Conservation (phyloP, 1,140 invertebrate genomes). For the Bombus waltoni region DNA sequence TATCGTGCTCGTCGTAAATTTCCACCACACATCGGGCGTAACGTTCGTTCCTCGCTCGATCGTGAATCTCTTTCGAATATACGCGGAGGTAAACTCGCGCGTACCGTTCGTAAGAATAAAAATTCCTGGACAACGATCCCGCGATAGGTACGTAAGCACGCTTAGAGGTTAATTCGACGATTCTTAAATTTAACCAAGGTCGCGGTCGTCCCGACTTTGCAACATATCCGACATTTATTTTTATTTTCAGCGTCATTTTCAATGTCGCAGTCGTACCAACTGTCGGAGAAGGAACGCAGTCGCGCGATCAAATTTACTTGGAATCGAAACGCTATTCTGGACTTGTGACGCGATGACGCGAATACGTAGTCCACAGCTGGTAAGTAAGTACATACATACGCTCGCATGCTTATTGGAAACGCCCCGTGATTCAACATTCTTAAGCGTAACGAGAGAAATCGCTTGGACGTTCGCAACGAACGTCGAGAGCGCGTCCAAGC, state of each 20-base stretch:
- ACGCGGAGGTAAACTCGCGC: neutral
- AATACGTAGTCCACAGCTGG: neutral
- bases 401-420: too few relatives aligned
- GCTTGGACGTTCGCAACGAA: neutral
- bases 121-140: neutral
- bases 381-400: neutral
- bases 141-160: too few relatives aligned
- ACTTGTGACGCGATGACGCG: neutral
- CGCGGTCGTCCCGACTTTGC: neutral
- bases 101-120: neutral
- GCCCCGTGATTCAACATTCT: too few relatives aligned
- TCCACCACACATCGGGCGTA: neutral
- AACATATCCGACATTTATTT: slow-evolving; percentile 12
- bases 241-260: slow-evolving; percentile 6
- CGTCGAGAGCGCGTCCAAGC: neutral
- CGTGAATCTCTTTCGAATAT: neutral
- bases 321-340: slow-evolving; percentile 30
- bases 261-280: neutral
- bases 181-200: slow-evolving; percentile 36
- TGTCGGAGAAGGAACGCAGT: neutral
- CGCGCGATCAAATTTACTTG: slow-evolving; percentile 36
- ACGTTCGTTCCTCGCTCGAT: neutral
- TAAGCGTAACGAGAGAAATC: neutral
- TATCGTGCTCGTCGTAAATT: neutral
- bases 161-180: neutral